Percentiles rank a stretch among this genome's conserved stretches.
These are phyloP conservation scores for Melitaea athalia DNA, from an alignment of 2,888 invertebrate genomes.

Conservation along the genomic window DNA sequence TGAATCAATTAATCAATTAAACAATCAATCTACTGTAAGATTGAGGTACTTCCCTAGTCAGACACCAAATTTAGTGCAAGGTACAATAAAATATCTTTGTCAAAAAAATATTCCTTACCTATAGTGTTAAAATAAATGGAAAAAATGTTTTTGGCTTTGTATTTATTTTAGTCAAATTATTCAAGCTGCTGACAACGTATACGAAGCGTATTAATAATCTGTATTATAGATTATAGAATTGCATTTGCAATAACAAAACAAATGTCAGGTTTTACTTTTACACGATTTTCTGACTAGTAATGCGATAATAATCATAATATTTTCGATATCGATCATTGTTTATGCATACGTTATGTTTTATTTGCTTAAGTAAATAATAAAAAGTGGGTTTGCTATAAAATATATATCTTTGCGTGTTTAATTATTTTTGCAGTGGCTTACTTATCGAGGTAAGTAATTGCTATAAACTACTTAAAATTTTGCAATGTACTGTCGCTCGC, in stretches of 20 bases:
- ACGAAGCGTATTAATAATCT: slow-evolving; percentile 4
- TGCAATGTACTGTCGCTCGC: slow-evolving; percentile 7
- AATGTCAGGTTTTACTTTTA: slow-evolving; percentile 27
- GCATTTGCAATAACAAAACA: slow-evolving; percentile 29
- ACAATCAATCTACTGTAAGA: too few species aligned
- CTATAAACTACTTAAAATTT: slow-evolving; percentile 4
- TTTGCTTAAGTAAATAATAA: not conserved
- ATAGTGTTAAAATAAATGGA: too few species aligned
- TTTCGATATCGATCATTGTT: not conserved
- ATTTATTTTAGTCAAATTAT: too few species aligned
- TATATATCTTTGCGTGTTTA: slow-evolving; percentile 6
- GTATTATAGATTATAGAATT: slow-evolving; percentile 17
- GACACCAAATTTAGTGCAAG: too few species aligned
- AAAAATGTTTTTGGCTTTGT: too few species aligned
- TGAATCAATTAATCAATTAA: too few species aligned
- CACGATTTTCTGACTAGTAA: slow-evolving; percentile 12
- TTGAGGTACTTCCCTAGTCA: too few species aligned
- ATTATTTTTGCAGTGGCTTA: slow-evolving; percentile 20
- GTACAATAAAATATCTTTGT: too few species aligned
- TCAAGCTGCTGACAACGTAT: too few species aligned
- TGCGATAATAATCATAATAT: not conserved
- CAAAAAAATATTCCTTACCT: too few species aligned
- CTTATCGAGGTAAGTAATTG: slow-evolving; percentile 18
- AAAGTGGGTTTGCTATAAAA: not conserved
- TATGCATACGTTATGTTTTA: not conserved